Percentiles rank a stretch among this genome's conserved stretches.
These are phyloP conservation scores for Drosophila nikananu DNA, from an alignment of 1,140 invertebrate species.

Conservation along the genomic window DNA sequence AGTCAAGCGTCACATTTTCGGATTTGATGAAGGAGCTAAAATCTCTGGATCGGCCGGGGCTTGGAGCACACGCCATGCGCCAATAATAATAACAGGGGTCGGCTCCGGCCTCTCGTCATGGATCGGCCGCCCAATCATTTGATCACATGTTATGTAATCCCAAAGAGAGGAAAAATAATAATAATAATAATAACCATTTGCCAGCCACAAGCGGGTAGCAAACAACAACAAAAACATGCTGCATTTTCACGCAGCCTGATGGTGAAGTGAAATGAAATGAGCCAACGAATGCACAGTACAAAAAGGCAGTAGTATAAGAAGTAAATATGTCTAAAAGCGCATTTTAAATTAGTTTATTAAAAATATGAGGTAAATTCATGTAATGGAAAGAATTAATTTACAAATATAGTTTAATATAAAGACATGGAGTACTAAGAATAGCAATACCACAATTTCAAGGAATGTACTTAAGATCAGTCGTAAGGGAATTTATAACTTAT, in stretches of 20 bases:
- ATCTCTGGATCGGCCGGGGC: conserved; percentile 17
- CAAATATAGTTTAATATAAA: too few relatives aligned
- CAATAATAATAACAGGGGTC: conserved; percentile 46
- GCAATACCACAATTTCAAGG: too few relatives aligned
- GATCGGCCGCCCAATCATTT: conserved; percentile 45
- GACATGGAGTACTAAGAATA: too few relatives aligned
- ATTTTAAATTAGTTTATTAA: too few relatives aligned
- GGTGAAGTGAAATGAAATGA: conserved; percentile 60
- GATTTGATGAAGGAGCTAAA: conserved; percentile 50
- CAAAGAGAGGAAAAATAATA: conserved; percentile 17
- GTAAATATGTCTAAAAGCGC: not conserved
- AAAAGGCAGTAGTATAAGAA: not conserved
- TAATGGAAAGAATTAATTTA: too few relatives aligned
- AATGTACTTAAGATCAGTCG: too few relatives aligned
- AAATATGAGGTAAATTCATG: not conserved
- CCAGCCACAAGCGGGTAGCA: conserved; percentile 8
- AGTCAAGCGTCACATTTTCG: conserved; percentile 35
- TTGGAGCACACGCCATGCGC: conserved; percentile 49
- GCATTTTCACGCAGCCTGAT: conserved; percentile 69
- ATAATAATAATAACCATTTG: conserved; percentile 43
- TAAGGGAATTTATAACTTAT: too few relatives aligned
- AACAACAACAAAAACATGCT: conserved; percentile 45
- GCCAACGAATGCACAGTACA: conserved; percentile 21
- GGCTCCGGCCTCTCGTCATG: conserved; percentile 26
- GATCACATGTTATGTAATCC: conserved; percentile 61